A percentile compares a stretch with the other conserved stretches of the same genome.
Evolutionary conservation across 1,140 invertebrate species (phyloP).

Genomic region (Panagrolaimus sp.): DNA sequence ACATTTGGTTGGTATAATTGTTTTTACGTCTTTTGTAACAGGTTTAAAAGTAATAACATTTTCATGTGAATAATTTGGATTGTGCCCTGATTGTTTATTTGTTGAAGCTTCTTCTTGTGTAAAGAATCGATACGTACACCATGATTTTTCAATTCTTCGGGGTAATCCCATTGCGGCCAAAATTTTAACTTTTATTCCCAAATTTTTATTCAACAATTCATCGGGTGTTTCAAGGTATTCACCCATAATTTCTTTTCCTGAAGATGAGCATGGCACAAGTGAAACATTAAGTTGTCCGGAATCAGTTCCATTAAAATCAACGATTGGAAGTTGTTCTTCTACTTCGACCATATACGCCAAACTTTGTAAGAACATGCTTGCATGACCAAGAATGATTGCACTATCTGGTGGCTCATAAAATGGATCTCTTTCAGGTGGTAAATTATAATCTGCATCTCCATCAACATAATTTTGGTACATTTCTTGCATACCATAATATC

Average conservation of each 20-base stretch:
- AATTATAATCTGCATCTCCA: slow-evolving; percentile 64
- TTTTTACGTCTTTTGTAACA: slow-evolving; percentile 62
- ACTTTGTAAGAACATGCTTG: slow-evolving; percentile 65
- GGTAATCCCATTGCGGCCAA: slow-evolving; percentile 52
- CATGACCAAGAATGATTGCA: slow-evolving; percentile 66
- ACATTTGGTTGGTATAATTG: slow-evolving; percentile 5
- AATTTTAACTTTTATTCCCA: slow-evolving; percentile 58
- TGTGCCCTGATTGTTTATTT: slow-evolving; percentile 61
- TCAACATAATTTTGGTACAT: slow-evolving; percentile 67
- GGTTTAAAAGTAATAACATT: slow-evolving; percentile 61
- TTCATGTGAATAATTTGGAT: slow-evolving; percentile 65
- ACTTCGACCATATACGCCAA: slow-evolving; percentile 65
- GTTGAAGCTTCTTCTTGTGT: slow-evolving; percentile 63
- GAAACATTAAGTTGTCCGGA: slow-evolving; percentile 65
- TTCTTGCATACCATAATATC: slow-evolving; percentile 68
- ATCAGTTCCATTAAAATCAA: slow-evolving; percentile 64
- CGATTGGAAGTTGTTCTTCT: slow-evolving; percentile 65
- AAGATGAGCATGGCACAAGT: slow-evolving; percentile 60
- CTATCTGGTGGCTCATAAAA: slow-evolving; percentile 66
- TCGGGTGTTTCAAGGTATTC: slow-evolving; percentile 47
- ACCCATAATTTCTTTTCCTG: slow-evolving; percentile 59
- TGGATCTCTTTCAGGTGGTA: slow-evolving; percentile 65
- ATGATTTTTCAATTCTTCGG: slow-evolving; percentile 58
- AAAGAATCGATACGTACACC: slow-evolving; percentile 65
- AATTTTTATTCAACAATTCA: slow-evolving; percentile 48